Evolutionary conservation across 1,140 invertebrate species (phyloP), one percentile per base, ranked within the genome.

Genomic region (Zaprionus ghesquierei): DNA sequence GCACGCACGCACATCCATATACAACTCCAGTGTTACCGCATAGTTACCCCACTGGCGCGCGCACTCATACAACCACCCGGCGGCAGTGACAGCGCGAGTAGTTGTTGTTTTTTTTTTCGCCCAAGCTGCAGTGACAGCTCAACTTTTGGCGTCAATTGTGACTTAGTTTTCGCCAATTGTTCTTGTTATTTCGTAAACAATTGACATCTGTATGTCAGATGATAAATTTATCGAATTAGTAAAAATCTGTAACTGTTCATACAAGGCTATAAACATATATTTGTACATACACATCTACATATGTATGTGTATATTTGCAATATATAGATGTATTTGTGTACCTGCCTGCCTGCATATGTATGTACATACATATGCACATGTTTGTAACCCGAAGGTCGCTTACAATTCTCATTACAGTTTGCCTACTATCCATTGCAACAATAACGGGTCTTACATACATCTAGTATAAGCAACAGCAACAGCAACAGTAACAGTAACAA

Each of bases 21-120:
- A 35, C 51, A 74, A 84, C 82, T 89, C 74, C 84, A 72, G 51
- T 84, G 70, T 89, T 89, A 89, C 79, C 79, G 69, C 79, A 89
- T 89, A 82, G 62, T 55, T 56, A 56, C 35, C 65, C 77, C 31
- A 60, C 46, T 41, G 65, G 23, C 73, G 18, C 63, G 31, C 9
- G n/a, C 60, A 35, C 70, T 18, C 44, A 53, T 51, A 31, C 51
- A 53, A 20, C 2, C 29, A 54, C 27, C 25, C 51, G 27, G n/a
- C 69, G 62, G 62, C 62, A 71, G 69, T 62, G 20, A 41, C 5
- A 56, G 41, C 62, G 20, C 22, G 31, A n/a, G n/a, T n/a, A n/a
- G n/a, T 9, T 60, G 25, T 75, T 71, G 50, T 86, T 77, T 73
- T 75, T 87, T 69, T 73, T 81, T 65, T 66, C 71, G 61, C 63